Evolutionary conservation across 2,888 invertebrate species (phyloP).

Genomic region (Phytoseiulus persimilis): DNA sequence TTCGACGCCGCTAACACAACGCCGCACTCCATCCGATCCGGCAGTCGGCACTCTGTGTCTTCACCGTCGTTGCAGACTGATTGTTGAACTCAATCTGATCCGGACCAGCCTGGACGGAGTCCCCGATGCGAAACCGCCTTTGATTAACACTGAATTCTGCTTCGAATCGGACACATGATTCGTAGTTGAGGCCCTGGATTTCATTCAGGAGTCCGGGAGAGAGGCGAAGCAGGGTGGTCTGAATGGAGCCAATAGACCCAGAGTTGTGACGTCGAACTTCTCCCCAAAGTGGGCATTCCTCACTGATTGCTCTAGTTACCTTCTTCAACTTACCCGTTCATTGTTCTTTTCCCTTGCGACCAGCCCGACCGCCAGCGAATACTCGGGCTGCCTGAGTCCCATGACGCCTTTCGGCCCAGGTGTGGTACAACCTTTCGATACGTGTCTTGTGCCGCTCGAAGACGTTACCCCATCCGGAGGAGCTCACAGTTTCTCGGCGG

Average conservation of each 20-base stretch:
- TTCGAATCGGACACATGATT: no score
- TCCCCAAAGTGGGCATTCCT: not conserved
- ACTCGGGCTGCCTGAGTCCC: slow-evolving; percentile 32
- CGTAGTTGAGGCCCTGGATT: no score
- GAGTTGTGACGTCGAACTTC: not conserved
- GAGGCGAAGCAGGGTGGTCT: not conserved
- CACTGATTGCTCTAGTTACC: not conserved
- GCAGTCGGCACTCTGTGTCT: not conserved
- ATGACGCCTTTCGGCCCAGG: slow-evolving; percentile 30
- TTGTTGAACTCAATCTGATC: not conserved
- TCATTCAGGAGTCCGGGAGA: not conserved
- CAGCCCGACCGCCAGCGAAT: slow-evolving; percentile 33
- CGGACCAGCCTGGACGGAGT: no score
- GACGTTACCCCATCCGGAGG: slow-evolving; percentile 30
- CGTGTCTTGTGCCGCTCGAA: slow-evolving; percentile 31
- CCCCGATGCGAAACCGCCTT: no score
- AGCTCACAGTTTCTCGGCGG: not conserved
- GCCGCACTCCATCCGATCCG: not conserved
- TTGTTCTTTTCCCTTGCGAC: not conserved
- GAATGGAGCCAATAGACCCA: not conserved
- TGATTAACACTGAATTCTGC: no score
- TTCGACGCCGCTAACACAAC: not conserved
- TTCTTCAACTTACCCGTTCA: no score
- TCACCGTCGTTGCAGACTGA: not conserved
- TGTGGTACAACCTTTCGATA: slow-evolving; percentile 30